A percentile compares a stretch with the other conserved stretches of the same genome.
Evolutionary conservation across 2,888 invertebrate species (phyloP).

Genomic region (Eugnorisma glareosa): DNA sequence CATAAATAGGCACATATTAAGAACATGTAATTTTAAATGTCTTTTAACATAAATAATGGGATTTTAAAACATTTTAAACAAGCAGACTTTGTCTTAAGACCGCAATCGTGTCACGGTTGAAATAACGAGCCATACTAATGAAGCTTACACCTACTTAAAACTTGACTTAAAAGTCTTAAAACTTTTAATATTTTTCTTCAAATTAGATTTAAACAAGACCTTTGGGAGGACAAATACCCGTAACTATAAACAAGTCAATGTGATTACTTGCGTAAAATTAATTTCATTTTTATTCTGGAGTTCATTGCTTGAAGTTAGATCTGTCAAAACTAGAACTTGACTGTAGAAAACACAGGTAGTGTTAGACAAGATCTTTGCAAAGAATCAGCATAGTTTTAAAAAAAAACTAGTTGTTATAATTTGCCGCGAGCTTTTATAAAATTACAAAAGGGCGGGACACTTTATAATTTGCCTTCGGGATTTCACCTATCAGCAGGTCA

Average conservation of each 20-base stretch:
- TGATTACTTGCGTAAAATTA: too few relatives aligned
- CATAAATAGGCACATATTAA: neutral
- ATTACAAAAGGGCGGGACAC: neutral
- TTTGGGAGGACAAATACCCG: neutral
- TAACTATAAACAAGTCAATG: too few relatives aligned
- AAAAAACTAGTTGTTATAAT: neutral
- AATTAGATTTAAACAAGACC: neutral
- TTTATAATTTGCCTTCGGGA: neutral
- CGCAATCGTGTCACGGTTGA: constrained; percentile 49
- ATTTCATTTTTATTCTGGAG: too few relatives aligned
- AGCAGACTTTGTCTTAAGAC: constrained; percentile 27
- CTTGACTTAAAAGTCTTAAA: neutral
- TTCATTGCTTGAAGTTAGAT: too few relatives aligned
- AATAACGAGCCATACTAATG: constrained; percentile 1
- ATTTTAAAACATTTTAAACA: constrained; percentile 10
- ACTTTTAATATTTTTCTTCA: neutral
- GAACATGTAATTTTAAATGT: constrained; percentile 18
- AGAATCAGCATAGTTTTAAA: neutral
- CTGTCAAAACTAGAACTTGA: too few relatives aligned
- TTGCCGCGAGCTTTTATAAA: neutral
- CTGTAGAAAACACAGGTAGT: too few relatives aligned
- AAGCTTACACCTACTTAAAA: too few relatives aligned
- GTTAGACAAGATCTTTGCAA: neutral
- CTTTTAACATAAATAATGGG: constrained; percentile 11
- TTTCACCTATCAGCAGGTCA: neutral